Evolutionary conservation across 2,888 invertebrate species (phyloP), one percentile per base, ranked within the genome.

Genomic region (Callyntrura guangdongensis): DNA sequence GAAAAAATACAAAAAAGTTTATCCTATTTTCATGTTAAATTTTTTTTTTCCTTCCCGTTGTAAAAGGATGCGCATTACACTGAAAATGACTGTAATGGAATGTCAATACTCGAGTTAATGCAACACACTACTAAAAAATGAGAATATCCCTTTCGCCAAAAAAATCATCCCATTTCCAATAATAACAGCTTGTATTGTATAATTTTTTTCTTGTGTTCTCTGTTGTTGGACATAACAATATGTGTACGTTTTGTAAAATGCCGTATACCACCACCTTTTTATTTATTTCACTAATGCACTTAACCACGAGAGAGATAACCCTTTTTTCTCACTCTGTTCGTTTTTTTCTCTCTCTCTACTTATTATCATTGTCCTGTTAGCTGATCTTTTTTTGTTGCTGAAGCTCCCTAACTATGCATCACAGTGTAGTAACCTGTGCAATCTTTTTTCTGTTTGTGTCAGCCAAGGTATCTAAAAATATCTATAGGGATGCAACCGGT

Each of bases 401-500:
- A 61, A 8, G 9, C 17, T 4, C 17, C n/a, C 17, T 17, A 4
- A 17, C 1, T 17, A 49, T 49, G 11, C 17, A 17, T 1, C 5
- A 17, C 17, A 17, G 53, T 53, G 14, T 53, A 53, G 64, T 27
- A 64, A 77, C 77, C 77, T 77, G 77, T 53, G 53, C 53, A 53
- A 56, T 77, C 36, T 53, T 14, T n/a, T 77, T 17, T 11, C 22
- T 69, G 0, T 11, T 11, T 27, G n/a, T n/a, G n/a, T 69, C 59
- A 61, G n/a, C 36, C 36, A 36, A 36, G 3, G 36, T 36, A 36
- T 6, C 36, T n/a, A n/a, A n/a, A n/a, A n/a, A n/a, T n/a, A n/a
- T n/a, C n/a, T n/a, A n/a, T 3, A 56, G 11, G 22, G 20, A 83
- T 83, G 83, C 67, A 83, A 83, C 64, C 64, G 67, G 83, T 83